Base-by-base conservation (phyloP, 2,888 invertebrate genomes). In the Neoitamus cyanurus region DNA sequence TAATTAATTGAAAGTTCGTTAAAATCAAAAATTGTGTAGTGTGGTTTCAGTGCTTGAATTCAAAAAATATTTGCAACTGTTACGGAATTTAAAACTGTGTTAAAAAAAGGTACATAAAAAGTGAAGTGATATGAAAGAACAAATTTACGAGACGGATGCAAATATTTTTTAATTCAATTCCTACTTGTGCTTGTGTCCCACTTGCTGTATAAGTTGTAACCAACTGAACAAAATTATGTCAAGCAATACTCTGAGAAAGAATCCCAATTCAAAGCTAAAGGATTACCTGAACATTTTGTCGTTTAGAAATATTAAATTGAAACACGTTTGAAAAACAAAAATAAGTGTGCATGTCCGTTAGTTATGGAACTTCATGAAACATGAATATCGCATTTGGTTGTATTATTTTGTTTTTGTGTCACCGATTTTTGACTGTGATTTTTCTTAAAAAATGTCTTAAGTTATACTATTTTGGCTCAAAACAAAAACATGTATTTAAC, bases 241-340 rank as follows among this genome's bases (percentile, higher is more conserved):
- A 37, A 78, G 30, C 34, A 78, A 42, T 28, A 48, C 36, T 37
- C 68, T 31, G 28, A 73, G 48, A 30, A 36, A 37, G 28, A 48
- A 31, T 30, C 25, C 28, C 15, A 72, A 72, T 73, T 73, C 42
- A 37, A 70, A 80, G 58, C 46, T n/a, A 42, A 83, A 58, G 20
- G 69, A 36, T 69, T 34, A 46, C 9, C 28, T 28, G 37, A 77
- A 77, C 1, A 46, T 36, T 37, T 70, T 78, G 15, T 78, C 42
- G 20, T 78, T 78, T 69, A 30, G 36, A 20, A 73, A 87, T 86
- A 88, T 88, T 89, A 89, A 90, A 91, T 90, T 91, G 90, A 91
- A 91, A 90, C 91, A 91, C 88, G 90, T 91, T 91, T 91, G 91
- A 90, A 90, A 88, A 86, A 87, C 78, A 80, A 83, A 80, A 46